Base-by-base conservation (phyloP, 2,113 vertebrate species). In the Acrocephalus kingi region DNA sequence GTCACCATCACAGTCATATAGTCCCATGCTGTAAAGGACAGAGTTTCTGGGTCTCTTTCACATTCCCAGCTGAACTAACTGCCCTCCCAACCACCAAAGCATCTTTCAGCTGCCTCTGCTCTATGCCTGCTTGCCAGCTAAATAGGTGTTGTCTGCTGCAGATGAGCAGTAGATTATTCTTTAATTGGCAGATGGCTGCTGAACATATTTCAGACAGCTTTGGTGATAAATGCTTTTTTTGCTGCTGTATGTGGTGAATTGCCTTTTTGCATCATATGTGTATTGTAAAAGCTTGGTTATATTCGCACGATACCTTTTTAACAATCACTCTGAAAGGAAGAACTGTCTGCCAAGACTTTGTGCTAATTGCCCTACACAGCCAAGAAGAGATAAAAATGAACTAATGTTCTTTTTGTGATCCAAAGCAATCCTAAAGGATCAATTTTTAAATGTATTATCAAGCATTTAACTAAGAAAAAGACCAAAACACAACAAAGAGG, bases 391-490 rank as follows among this genome's bases (percentile, higher is more conserved):
- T n/a, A 78, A 84, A 96, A 64, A 80, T 75, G 35, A 94, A 56
- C n/a, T 76, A 67, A 94, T 48, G 20, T 83, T 88, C 62, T 87
- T 87, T 93, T 81, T 66, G 91, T 86, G 48, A 94, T 85, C 58
- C 54, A 73, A 82, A 95, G 51, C 55, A 83, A 89, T 80, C 71
- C 16, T 93, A 69, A 96, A 96, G 18, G 59, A 93, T 88, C 89
- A 93, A 37, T 93, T 95, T 97, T 91, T 88, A 86, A 96, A 84
- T 90, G 33, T 23, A 18, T 93, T 94, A 94, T 90, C 76, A 89
- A 54, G 23, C 48, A 91, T 88, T 71, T 90, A 89, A 92, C 85
- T 88, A 87, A 69, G 33, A 21, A 95, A 94, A 62, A 66, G 21
- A 16, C 74, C 94, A 81, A 94, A 95, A 86, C 41, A 84, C 33